These are phyloP conservation scores for Rhinichthys klamathensis DNA, from an alignment of 2,113 vertebrate species.

Conservation along the genomic window DNA sequence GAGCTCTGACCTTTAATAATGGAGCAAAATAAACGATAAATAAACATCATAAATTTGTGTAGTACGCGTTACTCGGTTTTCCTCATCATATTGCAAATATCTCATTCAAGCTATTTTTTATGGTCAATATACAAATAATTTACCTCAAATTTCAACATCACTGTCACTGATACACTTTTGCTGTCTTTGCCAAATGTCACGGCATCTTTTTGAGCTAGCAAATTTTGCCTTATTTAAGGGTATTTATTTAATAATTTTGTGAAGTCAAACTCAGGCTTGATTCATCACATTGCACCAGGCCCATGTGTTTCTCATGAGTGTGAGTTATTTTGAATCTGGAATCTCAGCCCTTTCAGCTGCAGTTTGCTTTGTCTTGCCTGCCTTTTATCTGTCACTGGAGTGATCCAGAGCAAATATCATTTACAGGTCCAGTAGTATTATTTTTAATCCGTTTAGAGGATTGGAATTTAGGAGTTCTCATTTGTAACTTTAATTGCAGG, in stretches of 20 bases:
- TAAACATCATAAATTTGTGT: slow-evolving; percentile 11
- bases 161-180: neutral
- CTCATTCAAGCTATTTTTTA: neutral
- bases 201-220: neutral
- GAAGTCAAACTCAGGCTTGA: slow-evolving; percentile 27
- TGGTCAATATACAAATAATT: neutral
- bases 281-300: slow-evolving; percentile 16
- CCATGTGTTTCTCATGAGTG: slow-evolving; percentile 50
- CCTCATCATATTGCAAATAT: slow-evolving; percentile 31
- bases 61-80: slow-evolving; percentile 24
- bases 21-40: slow-evolving; percentile 50
- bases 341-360: slow-evolving; percentile 37
- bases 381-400: slow-evolving; percentile 17
- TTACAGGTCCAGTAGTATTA: neutral
- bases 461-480: slow-evolving; percentile 2
- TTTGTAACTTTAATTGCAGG: neutral
- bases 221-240: slow-evolving; percentile 6
- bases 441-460: neutral
- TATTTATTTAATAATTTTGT: slow-evolving; percentile 11
- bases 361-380: slow-evolving; percentile 30
- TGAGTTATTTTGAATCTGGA: slow-evolving; percentile 21
- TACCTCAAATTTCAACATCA: slow-evolving; percentile 14
- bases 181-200: slow-evolving; percentile 15
- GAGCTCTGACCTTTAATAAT: slow-evolving; percentile 46
- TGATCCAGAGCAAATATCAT: slow-evolving; percentile 5